Evolutionary conservation across 2,888 invertebrate species (phyloP).

Genomic region (Melanostoma scalare): DNA sequence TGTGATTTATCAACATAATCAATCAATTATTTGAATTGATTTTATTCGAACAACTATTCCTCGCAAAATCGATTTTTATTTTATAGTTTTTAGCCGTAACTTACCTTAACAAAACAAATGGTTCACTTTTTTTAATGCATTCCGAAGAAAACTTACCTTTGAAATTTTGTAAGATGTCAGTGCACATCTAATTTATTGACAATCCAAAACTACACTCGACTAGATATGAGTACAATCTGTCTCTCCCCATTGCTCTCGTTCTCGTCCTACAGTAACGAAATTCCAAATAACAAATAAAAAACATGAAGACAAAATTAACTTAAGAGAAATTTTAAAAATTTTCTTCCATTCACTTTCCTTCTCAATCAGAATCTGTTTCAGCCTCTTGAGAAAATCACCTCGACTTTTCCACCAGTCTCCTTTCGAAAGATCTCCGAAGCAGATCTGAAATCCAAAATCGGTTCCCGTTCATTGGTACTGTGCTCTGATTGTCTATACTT

Average conservation of each 20-base stretch:
- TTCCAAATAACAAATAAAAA: slow-evolving; percentile 14
- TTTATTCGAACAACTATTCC: no score
- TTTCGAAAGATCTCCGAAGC: slow-evolving; percentile 50
- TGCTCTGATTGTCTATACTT: slow-evolving; percentile 10
- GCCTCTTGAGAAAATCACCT: slow-evolving; percentile 30
- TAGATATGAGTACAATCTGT: background rate
- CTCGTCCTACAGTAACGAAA: background rate
- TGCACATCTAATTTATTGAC: no score
- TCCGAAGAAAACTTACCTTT: no score
- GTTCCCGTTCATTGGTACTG: background rate
- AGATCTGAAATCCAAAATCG: slow-evolving; percentile 29
- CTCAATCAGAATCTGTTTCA: slow-evolving; percentile 19
- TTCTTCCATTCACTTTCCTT: slow-evolving; percentile 32
- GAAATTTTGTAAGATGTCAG: no score
- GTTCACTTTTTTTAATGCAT: no score
- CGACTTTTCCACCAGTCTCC: slow-evolving; percentile 51
- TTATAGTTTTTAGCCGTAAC: no score
- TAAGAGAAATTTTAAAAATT: slow-evolving; percentile 53
- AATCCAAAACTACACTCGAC: no score
- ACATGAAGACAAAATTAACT: slow-evolving; percentile 16
- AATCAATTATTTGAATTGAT: no score
- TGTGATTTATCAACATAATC: no score
- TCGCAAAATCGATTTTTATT: no score
- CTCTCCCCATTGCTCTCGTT: background rate
- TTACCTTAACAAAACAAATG: no score